Evolutionary conservation across 1,140 invertebrate species (phyloP).

Genomic region (Liolophura sinensis): DNA sequence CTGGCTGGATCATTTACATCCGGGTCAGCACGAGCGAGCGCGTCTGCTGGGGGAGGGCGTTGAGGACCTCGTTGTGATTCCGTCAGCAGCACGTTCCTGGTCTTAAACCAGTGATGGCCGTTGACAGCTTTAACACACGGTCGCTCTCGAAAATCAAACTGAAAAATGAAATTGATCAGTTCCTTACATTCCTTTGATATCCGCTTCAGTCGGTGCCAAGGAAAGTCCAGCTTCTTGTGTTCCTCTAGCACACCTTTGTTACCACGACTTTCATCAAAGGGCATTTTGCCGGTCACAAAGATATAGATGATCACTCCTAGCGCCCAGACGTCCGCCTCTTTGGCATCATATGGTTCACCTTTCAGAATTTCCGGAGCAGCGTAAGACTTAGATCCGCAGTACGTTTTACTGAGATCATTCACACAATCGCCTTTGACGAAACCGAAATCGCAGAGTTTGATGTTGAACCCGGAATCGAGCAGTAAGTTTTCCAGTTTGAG

Average conservation of each 20-base stretch:
- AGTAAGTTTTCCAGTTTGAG: constrained; percentile 90
- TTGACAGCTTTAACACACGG: constrained; percentile 39
- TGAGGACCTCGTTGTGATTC: too few relatives aligned
- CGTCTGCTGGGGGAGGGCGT: too few relatives aligned
- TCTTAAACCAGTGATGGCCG: constrained; percentile 33
- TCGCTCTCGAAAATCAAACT: constrained; percentile 31
- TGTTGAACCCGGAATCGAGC: constrained; percentile 77
- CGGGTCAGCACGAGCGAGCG: too few relatives aligned
- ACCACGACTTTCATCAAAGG: constrained; percentile 57
- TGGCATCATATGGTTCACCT: constrained; percentile 59
- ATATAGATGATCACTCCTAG: constrained; percentile 59
- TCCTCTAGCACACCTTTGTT: constrained; percentile 52
- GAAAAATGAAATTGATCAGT: constrained; percentile 43
- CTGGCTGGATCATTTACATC: too few relatives aligned
- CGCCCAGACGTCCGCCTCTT: constrained; percentile 58
- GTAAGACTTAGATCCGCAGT: constrained; percentile 72
- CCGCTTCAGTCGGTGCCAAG: constrained; percentile 47
- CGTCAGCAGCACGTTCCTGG: not conserved
- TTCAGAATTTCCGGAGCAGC: constrained; percentile 72
- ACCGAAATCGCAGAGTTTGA: constrained; percentile 88
- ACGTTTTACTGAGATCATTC: constrained; percentile 64
- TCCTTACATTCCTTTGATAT: constrained; percentile 35
- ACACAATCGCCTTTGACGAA: constrained; percentile 63
- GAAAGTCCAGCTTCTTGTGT: constrained; percentile 48
- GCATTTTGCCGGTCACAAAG: constrained; percentile 57